Evolutionary conservation across 2,888 invertebrate genomes (phyloP).

Genomic region (Phragmatobia fuliginosa): DNA sequence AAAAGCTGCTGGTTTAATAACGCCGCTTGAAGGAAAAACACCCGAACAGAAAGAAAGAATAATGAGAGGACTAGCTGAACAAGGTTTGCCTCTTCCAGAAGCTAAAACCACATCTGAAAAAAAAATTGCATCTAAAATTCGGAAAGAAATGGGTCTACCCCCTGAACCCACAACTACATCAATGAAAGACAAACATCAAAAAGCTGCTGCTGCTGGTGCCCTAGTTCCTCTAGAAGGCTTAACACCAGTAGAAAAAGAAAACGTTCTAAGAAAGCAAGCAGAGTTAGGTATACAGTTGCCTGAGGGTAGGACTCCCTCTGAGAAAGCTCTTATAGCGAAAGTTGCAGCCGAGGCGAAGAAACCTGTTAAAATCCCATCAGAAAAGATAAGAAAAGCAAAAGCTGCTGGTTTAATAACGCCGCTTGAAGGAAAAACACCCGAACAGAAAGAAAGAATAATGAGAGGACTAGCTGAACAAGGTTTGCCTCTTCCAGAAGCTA

Average conservation of each 20-base stretch:
- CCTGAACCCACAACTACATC: constrained; percentile 37
- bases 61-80: no score
- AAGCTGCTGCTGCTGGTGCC: constrained; percentile 47
- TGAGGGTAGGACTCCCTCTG: no score
- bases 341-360: constrained; percentile 21
- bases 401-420: constrained; percentile 21
- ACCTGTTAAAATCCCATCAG: constrained; percentile 45
- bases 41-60: no score
- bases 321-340: constrained; percentile 23
- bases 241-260: constrained; percentile 39
- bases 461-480: no score
- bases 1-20: constrained; percentile 29
- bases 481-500: no score
- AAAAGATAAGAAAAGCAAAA: constrained; percentile 53
- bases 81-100: no score
- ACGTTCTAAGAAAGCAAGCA: constrained; percentile 35
- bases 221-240: constrained; percentile 45
- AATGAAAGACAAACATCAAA: constrained; percentile 42
- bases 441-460: no score
- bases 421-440: no score
- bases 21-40: no score
- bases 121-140: no score
- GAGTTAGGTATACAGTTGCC: constrained; percentile 31
- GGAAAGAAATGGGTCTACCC: no score
- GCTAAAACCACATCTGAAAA: no score